These are phyloP conservation scores for Leptopilina boulardi DNA, from an alignment of 1,140 invertebrate genomes.

Conservation along the genomic window DNA sequence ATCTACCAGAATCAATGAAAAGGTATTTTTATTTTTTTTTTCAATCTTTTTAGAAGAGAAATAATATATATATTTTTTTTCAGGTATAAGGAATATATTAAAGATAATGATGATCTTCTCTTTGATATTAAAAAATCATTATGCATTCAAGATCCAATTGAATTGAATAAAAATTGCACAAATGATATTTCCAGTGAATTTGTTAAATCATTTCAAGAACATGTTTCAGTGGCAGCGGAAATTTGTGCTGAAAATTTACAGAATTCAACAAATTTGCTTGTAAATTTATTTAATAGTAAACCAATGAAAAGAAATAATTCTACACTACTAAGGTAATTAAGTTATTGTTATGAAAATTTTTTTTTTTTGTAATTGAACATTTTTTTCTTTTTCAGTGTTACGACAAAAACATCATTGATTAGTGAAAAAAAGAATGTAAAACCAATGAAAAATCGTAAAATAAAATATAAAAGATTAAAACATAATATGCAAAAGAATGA, in stretches of 20 bases:
- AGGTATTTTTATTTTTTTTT: too few species aligned
- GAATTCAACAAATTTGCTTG: neutral
- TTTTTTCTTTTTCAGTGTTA: too few species aligned
- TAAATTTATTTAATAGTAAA: neutral
- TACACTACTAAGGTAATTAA: conserved; percentile 18
- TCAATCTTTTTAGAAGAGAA: too few species aligned
- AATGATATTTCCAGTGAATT: conserved; percentile 54
- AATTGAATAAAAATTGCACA: conserved; percentile 77
- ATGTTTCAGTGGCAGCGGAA: conserved; percentile 52
- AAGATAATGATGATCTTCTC: conserved; percentile 53
- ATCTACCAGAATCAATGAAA: conserved; percentile 66
- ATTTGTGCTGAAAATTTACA: conserved; percentile 47
- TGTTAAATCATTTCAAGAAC: conserved; percentile 55
- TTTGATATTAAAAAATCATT: conserved; percentile 66
- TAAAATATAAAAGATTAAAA: conserved; percentile 54
- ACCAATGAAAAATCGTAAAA: too few species aligned
- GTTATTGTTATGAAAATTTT: conserved; percentile 36
- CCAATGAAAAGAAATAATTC: conserved; percentile 20
- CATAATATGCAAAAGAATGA: conserved; percentile 56
- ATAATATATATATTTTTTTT: too few species aligned
- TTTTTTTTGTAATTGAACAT: too few species aligned
- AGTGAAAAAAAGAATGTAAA: too few species aligned
- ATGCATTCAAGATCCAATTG: conserved; percentile 81
- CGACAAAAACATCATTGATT: too few species aligned
- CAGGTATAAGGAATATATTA: conserved; percentile 72